Percentiles rank a stretch among this genome's conserved stretches.
These are phyloP conservation scores for Palythoa grandiflora DNA, from an alignment of 92 coral and sea anemone species.

Conservation along the genomic window DNA sequence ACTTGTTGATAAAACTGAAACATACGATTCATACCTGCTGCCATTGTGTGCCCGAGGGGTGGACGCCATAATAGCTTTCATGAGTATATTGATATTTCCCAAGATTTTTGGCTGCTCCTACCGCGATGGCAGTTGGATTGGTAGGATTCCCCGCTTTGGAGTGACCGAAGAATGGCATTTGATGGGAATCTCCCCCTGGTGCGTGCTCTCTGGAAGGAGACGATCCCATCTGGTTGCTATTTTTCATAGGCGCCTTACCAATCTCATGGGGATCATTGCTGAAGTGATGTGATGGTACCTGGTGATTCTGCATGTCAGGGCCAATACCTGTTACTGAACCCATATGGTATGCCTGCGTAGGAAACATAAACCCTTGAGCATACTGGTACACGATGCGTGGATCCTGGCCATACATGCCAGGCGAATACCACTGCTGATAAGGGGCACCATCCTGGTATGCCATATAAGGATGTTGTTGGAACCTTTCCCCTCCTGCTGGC, in stretches of 20 bases:
- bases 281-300: constrained; percentile 65
- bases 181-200: constrained; percentile 54
- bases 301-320: constrained; percentile 65
- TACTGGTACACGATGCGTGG: constrained; percentile 81
- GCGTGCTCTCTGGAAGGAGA: constrained; percentile 72
- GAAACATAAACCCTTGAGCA: constrained; percentile 63
- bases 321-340: constrained; percentile 66
- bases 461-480: constrained; percentile 71
- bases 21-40: constrained; percentile 69
- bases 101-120: constrained; percentile 88
- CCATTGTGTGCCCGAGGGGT: constrained; percentile 97
- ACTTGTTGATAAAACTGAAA: not conserved
- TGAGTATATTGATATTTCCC: constrained; percentile 73
- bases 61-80: constrained; percentile 80
- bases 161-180: constrained; percentile 53
- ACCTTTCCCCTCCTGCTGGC: constrained; percentile 66
- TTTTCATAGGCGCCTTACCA: constrained; percentile 58
- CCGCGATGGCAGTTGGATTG: constrained; percentile 94
- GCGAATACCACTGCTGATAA: constrained; percentile 79
- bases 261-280: constrained; percentile 60
- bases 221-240: constrained; percentile 46
- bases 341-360: constrained; percentile 74
- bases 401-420: constrained; percentile 77
- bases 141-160: constrained; percentile 83
- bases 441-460: constrained; percentile 70